Evolutionary conservation across 2,113 vertebrate species (phyloP), one percentile per base, ranked within the genome.

Genomic region (Caranx melampygus): DNA sequence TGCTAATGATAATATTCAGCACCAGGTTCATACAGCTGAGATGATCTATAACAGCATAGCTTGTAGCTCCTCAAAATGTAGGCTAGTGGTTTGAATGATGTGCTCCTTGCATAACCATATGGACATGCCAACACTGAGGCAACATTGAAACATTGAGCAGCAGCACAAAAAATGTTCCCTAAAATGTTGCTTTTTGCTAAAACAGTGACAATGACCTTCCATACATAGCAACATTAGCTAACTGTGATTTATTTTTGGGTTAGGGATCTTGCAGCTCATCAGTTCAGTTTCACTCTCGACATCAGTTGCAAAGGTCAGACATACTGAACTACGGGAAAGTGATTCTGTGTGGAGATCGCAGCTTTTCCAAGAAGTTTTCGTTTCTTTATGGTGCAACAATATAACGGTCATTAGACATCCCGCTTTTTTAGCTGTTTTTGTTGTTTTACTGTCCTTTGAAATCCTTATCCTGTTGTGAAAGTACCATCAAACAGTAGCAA

Each of bases 401-500:
- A 18, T 70, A 20, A 47, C 44, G 75, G 21, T 42, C 34, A 44
- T 59, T 37, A 75, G 13, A 79, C 75, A 71, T 63, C 67, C 73
- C 73, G 72, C 67, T 78, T 65, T 57, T 59, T 34, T 12, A 35
- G 35, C 59, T 64, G 67, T 64, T 87, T 86, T 65, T 85, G 72
- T 61, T 77, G 57, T 82, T 62, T 21, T 68, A 54, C 55, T 42
- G 51, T 57, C 57, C 76, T 85, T 83, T 88, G 71, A 89, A 91
- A 79, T 58, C 64, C 42, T 55, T 21, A 12, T 69, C 73, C 78
- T 78, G 66, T 85, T 86, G 85, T 59, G 72, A 87, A 79, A 63
- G 45, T 44, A 73, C 79, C 81, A 81, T 88, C 85, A 92, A 92
- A 94, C 90, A 82, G 89, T 84, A 88, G 88, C 86, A 89, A 92